phyloP scores from a whole-genome alignment of 1,140 invertebrate species.

The Megalonaias nervosa region DNA sequence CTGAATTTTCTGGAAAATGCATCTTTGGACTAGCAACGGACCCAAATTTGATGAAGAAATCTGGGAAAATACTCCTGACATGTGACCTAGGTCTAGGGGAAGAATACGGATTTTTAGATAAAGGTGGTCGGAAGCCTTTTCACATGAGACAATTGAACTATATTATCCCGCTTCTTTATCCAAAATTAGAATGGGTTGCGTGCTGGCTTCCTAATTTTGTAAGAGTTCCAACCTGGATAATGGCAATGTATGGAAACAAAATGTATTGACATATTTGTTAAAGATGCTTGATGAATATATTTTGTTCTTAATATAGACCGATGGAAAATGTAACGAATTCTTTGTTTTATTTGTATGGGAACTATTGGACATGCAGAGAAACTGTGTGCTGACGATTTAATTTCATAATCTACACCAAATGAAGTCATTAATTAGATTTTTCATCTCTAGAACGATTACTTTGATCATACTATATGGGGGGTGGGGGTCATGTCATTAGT shows the following conservation, averaged over 20 bases:
- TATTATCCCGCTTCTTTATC: not conserved
- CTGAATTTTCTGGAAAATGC: conserved; percentile 62
- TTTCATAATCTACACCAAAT: too few species aligned
- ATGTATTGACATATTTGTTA: conserved; percentile 12
- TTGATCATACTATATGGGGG: too few species aligned
- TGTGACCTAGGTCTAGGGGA: conserved; percentile 3
- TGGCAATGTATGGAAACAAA: conserved; percentile 30
- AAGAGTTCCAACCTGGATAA: conserved; percentile 35
- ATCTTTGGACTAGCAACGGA: conserved; percentile 55
- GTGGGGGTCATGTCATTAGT: too few species aligned
- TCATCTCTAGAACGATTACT: too few species aligned
- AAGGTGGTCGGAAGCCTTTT: conserved; percentile 5
- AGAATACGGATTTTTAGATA: conserved; percentile 1
- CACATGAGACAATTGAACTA: conserved; percentile 10
- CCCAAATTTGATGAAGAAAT: conserved; percentile 8
- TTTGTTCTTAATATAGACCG: too few species aligned
- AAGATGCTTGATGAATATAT: too few species aligned
- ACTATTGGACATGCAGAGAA: too few species aligned
- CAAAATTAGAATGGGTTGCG: conserved; percentile 6
- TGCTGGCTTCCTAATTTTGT: conserved; percentile 28
- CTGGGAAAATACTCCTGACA: conserved; percentile 7
- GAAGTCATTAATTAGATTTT: too few species aligned
- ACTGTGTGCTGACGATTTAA: too few species aligned
- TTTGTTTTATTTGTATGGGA: too few species aligned
- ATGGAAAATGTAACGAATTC: too few species aligned